These are phyloP conservation scores for Danio tinwini DNA, from an alignment of 2,797 vertebrate species.

Conservation along the genomic window DNA sequence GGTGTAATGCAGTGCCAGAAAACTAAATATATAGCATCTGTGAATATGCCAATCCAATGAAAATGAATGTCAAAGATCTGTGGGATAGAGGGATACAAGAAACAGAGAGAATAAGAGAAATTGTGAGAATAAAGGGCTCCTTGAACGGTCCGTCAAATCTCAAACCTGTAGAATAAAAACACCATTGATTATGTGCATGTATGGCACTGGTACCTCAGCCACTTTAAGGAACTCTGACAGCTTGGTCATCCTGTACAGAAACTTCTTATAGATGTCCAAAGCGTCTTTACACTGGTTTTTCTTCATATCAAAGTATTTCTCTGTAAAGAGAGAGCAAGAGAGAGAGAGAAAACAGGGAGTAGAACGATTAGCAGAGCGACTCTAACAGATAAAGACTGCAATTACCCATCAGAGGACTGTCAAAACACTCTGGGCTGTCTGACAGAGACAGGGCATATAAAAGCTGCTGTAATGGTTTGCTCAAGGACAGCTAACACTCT, in stretches of 20 bases:
- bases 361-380: slow-evolving; percentile 45
- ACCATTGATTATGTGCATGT: neutral
- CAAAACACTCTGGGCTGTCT: slow-evolving; percentile 50
- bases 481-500: slow-evolving; percentile 26
- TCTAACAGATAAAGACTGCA: slow-evolving; percentile 48
- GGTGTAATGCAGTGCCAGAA: neutral
- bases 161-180: slow-evolving; percentile 7
- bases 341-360: neutral
- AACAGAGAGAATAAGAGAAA: neutral
- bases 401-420: slow-evolving; percentile 58
- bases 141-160: neutral
- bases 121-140: neutral
- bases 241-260: slow-evolving; percentile 92
- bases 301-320: slow-evolving; percentile 97
- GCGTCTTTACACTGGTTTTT: slow-evolving; percentile 96
- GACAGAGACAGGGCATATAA: slow-evolving; percentile 37
- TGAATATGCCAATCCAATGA: neutral
- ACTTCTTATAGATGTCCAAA: slow-evolving; percentile 96
- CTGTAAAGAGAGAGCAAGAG: slow-evolving; percentile 67
- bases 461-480: slow-evolving; percentile 35
- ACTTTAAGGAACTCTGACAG: slow-evolving; percentile 94
- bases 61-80: slow-evolving; percentile 1
- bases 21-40: neutral
- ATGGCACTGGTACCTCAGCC: slow-evolving; percentile 84
- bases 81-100: neutral